phyloP scores from a whole-genome alignment of 2,888 invertebrate genomes.

The Drosophila atripex region DNA sequence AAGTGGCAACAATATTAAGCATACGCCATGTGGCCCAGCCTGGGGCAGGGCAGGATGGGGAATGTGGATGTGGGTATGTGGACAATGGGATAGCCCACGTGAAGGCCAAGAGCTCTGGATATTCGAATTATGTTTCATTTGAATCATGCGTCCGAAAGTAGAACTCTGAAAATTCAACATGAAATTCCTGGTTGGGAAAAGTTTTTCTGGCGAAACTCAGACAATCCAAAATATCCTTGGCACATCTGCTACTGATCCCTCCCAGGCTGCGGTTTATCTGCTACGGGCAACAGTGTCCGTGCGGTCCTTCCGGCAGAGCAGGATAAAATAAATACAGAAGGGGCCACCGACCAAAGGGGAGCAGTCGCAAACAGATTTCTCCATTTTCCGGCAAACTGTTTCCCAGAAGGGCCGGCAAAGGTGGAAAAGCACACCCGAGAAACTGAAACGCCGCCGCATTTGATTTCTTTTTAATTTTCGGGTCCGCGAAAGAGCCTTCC shows the following conservation, averaged over 20 bases:
- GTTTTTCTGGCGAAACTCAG: neutral
- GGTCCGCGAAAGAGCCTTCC: neutral
- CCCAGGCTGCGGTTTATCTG: conserved; percentile 9
- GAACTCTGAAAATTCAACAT: neutral
- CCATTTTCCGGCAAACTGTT: neutral
- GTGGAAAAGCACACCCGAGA: neutral
- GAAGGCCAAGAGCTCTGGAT: neutral
- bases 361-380: conserved; percentile 34
- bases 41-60: neutral
- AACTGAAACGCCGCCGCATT: conserved; percentile 33
- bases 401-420: neutral
- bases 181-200: neutral
- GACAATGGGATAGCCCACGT: too few species aligned
- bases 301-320: conserved; percentile 10
- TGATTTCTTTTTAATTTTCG: conserved; percentile 37
- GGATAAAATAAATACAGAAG: neutral
- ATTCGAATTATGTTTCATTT: neutral
- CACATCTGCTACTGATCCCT: conserved; percentile 5
- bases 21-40: conserved; percentile 44
- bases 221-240: neutral
- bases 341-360: conserved; percentile 5
- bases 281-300: conserved; percentile 26
- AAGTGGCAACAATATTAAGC: conserved; percentile 37
- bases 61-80: too few species aligned
- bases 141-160: neutral